Percentiles rank a stretch among this genome's conserved stretches.
Conservation (phyloP, 2,113 vertebrate species). For the Telmatochromis sp. region DNA sequence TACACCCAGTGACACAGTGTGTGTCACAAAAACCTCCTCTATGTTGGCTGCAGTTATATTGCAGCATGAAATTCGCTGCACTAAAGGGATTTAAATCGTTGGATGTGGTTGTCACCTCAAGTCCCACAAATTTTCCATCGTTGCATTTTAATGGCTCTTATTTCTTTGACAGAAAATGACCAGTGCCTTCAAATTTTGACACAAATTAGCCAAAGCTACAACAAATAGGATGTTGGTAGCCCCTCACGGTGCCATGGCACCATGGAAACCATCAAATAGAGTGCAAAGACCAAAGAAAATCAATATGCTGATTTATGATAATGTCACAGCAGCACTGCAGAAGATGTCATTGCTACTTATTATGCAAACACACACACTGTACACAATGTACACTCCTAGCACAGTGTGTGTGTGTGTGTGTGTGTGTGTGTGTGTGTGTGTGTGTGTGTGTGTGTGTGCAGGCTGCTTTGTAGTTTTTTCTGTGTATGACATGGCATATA, state of each 20-base stretch:
- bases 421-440: background rate
- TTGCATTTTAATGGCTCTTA: background rate
- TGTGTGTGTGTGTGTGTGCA: background rate
- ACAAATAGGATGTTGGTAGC: background rate
- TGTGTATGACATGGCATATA: background rate
- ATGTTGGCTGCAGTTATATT: background rate
- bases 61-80: background rate
- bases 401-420: background rate
- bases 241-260: background rate
- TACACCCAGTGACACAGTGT: background rate
- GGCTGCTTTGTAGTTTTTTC: background rate
- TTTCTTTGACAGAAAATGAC: background rate
- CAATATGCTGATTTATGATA: slow-evolving; percentile 22
- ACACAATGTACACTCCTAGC: background rate
- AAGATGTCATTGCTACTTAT: background rate
- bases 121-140: background rate
- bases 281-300: background rate
- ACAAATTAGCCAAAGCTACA: background rate
- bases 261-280: background rate
- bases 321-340: background rate
- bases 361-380: background rate
- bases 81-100: background rate
- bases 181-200: background rate
- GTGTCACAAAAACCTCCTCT: background rate
- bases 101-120: background rate